A percentile compares a stretch with the other conserved stretches of the same genome.
Conservation (phyloP, 2,113 vertebrate species). For the Entomyzon cyanotis region DNA sequence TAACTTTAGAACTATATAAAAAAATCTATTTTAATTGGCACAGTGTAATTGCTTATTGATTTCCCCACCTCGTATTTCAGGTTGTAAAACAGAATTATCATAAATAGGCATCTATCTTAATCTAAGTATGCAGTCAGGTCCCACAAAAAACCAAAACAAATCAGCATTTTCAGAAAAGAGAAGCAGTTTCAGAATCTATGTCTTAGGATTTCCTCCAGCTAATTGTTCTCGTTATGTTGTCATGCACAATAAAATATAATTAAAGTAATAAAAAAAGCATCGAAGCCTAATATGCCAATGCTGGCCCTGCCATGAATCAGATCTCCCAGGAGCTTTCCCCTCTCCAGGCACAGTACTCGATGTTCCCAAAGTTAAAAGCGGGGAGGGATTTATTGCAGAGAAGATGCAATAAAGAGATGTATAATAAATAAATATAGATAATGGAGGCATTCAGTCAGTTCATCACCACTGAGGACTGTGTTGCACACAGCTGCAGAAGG, state of each 20-base stretch:
- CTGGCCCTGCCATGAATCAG: background rate
- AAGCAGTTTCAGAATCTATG: background rate
- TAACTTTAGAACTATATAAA: background rate
- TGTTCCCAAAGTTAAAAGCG: background rate
- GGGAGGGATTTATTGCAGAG: background rate
- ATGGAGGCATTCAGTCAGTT: background rate
- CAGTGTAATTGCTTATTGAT: slow-evolving; percentile 17
- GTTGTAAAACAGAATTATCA: background rate
- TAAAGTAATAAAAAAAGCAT: slow-evolving; percentile 12
- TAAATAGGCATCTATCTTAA: background rate
- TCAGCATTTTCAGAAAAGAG: background rate
- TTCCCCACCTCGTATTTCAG: background rate
- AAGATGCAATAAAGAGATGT: background rate
- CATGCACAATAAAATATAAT: slow-evolving; percentile 21
- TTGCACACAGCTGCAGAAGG: background rate
- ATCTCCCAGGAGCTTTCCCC: background rate
- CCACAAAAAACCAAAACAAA: background rate
- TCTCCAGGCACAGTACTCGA: background rate
- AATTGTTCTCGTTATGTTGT: background rate
- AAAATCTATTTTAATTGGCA: background rate
- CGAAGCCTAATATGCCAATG: background rate
- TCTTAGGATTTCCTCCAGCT: background rate
- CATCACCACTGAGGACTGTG: background rate
- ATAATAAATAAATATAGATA: background rate
- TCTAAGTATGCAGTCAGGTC: background rate